These are phyloP conservation scores for Coelopa frigida DNA, from an alignment of 1,140 invertebrate species.

Conservation along the genomic window DNA sequence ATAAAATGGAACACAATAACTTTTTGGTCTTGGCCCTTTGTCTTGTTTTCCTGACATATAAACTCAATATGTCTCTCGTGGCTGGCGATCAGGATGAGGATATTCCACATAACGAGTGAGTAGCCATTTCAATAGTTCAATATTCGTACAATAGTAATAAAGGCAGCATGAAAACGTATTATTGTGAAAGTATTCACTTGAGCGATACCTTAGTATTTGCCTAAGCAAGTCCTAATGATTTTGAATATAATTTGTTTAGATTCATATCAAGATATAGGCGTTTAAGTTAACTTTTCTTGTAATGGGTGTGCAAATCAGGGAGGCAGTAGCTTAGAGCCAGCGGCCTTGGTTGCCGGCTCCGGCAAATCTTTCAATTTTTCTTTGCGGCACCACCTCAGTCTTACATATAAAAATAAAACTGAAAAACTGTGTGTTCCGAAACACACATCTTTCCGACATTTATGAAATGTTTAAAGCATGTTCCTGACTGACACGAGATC, in stretches of 20 bases:
- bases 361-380: too few relatives aligned
- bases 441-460: too few relatives aligned
- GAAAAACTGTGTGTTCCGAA: too few relatives aligned
- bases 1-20: conserved; percentile 35
- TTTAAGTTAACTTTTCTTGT: too few relatives aligned
- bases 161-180: neutral
- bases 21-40: conserved; percentile 33
- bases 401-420: too few relatives aligned
- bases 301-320: too few relatives aligned
- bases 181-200: neutral
- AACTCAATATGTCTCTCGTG: conserved; percentile 36
- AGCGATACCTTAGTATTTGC: neutral
- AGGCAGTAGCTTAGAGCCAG: too few relatives aligned
- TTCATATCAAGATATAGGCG: neutral
- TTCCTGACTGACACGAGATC: too few relatives aligned
- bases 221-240: neutral
- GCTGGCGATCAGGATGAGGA: conserved; percentile 68
- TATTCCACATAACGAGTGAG: conserved; percentile 78
- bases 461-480: too few relatives aligned
- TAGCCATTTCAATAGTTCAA: conserved; percentile 12
- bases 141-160: too few relatives aligned
- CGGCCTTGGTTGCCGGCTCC: too few relatives aligned
- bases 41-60: conserved; percentile 33
- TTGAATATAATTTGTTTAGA: neutral
- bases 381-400: too few relatives aligned